Conservation (phyloP, 2,797 vertebrate species). For the Rhyacichthys aspro region DNA sequence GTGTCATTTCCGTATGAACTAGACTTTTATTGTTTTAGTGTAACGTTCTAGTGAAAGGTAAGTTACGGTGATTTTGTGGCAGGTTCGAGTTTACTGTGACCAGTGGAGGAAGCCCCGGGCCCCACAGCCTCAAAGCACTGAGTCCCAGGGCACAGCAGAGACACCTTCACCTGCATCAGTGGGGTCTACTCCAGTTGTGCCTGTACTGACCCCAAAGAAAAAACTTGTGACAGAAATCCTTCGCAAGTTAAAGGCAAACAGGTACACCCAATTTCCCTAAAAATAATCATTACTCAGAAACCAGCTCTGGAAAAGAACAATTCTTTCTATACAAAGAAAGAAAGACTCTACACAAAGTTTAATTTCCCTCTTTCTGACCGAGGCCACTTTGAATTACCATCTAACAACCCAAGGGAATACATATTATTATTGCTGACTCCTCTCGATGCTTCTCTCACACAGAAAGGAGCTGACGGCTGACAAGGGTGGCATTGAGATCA, state of each 20-base stretch:
- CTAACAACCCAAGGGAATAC: background rate
- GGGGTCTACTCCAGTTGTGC: slow-evolving; percentile 1
- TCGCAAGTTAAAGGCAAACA: slow-evolving; percentile 63
- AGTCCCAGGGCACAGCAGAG: slow-evolving; percentile 1
- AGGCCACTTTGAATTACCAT: too few relatives aligned
- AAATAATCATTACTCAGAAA: too few relatives aligned
- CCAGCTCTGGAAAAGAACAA: too few relatives aligned
- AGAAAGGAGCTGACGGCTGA: slow-evolving; percentile 78
- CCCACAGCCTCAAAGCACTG: slow-evolving; percentile 15
- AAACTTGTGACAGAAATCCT: slow-evolving; percentile 64
- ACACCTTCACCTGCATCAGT: slow-evolving; percentile 4
- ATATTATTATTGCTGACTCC: background rate
- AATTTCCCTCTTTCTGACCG: too few relatives aligned
- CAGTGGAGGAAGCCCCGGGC: slow-evolving; percentile 66
- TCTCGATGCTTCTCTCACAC: slow-evolving; percentile 9
- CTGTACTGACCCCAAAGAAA: slow-evolving; percentile 66
- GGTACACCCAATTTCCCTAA: slow-evolving; percentile 59
- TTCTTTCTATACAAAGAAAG: too few relatives aligned
- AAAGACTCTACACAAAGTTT: too few relatives aligned
- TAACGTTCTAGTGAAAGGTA: background rate
- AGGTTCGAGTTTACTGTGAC: slow-evolving; percentile 74
- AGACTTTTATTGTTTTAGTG: background rate
- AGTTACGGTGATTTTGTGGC: slow-evolving; percentile 3
- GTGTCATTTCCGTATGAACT: background rate
- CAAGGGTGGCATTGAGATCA: slow-evolving; percentile 83